These are phyloP conservation scores for Caenorhabditis uteleia DNA, from an alignment of 2,888 invertebrate genomes.

Conservation along the genomic window DNA sequence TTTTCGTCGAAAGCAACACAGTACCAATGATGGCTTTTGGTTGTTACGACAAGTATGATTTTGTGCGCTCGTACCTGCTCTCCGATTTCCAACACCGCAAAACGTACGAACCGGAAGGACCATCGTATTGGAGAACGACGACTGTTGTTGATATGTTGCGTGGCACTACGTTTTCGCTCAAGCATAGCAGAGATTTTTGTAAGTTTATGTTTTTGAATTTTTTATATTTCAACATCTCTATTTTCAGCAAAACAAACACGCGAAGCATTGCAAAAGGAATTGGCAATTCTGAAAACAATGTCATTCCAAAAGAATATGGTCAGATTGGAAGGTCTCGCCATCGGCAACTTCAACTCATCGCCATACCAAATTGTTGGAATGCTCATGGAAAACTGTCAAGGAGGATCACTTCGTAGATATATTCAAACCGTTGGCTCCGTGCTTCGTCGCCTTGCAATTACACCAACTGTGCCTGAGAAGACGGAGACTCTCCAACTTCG, in stretches of 20 bases:
- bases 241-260: slow-evolving; percentile 19
- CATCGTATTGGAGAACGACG: slow-evolving; percentile 16
- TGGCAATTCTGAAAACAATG: slow-evolving; percentile 13
- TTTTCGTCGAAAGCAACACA: no score
- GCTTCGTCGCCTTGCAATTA: slow-evolving; percentile 22
- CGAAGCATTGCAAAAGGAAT: slow-evolving; percentile 16
- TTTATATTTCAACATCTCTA: neutral
- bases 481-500: slow-evolving; percentile 2
- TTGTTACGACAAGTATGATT: no score
- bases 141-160: slow-evolving; percentile 10
- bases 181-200: slow-evolving; percentile 21
- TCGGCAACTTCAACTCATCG: slow-evolving; percentile 2
- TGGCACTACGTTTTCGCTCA: slow-evolving; percentile 12
- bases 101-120: slow-evolving; percentile 9
- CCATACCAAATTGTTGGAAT: slow-evolving; percentile 22
- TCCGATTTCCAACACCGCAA: slow-evolving; percentile 18
- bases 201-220: neutral
- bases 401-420: slow-evolving; percentile 29
- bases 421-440: slow-evolving; percentile 23
- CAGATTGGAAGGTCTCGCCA: slow-evolving; percentile 19
- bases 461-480: slow-evolving; percentile 4
- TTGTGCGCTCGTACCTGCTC: no score
- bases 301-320: slow-evolving; percentile 22
- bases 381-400: slow-evolving; percentile 26
- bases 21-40: no score